Evolutionary conservation across 2,888 invertebrate species (phyloP).

Genomic region (Andrena chrysosceles): DNA sequence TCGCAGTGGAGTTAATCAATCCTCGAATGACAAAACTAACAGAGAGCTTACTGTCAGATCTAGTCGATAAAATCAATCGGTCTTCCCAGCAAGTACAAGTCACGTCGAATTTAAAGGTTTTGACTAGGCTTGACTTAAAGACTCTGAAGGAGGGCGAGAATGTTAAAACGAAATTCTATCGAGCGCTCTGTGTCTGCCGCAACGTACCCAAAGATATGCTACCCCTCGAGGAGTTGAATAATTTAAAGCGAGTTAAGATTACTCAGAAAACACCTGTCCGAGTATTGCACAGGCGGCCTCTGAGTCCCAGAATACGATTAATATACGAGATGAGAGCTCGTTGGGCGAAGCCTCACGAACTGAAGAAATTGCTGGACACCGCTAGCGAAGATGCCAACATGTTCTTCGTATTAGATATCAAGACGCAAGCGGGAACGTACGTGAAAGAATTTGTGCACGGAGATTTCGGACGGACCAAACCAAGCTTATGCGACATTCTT

Average conservation of each 20-base stretch:
- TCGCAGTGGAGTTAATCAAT: conserved; percentile 94
- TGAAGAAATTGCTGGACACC: conserved; percentile 56
- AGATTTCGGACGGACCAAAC: conserved; percentile 95
- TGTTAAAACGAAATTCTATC: conserved; percentile 94
- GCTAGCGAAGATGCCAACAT: conserved; percentile 31
- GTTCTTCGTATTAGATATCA: conserved; percentile 89
- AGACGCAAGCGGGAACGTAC: conserved; percentile 97
- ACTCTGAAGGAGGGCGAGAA: conserved; percentile 95
- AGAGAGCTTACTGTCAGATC: conserved; percentile 85
- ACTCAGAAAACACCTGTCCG: conserved; percentile 95
- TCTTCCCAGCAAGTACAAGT: conserved; percentile 86
- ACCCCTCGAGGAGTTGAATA: conserved; percentile 86
- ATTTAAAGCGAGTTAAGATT: conserved; percentile 87
- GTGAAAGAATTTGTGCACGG: conserved; percentile 99
- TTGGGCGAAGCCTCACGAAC: conserved; percentile 71
- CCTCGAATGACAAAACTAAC: conserved; percentile 87
- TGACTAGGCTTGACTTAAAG: conserved; percentile 88
- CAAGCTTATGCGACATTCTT: conserved; percentile 90
- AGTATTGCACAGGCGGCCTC: conserved; percentile 94
- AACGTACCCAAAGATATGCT: conserved; percentile 83
- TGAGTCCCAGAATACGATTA: conserved; percentile 89
- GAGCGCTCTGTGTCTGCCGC: conserved; percentile 90
- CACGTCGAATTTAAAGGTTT: conserved; percentile 88
- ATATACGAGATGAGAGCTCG: conserved; percentile 89
- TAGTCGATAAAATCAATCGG: conserved; percentile 88